Conservation (phyloP, 2,113 vertebrate species). For the Eulemur rufifrons region DNA sequence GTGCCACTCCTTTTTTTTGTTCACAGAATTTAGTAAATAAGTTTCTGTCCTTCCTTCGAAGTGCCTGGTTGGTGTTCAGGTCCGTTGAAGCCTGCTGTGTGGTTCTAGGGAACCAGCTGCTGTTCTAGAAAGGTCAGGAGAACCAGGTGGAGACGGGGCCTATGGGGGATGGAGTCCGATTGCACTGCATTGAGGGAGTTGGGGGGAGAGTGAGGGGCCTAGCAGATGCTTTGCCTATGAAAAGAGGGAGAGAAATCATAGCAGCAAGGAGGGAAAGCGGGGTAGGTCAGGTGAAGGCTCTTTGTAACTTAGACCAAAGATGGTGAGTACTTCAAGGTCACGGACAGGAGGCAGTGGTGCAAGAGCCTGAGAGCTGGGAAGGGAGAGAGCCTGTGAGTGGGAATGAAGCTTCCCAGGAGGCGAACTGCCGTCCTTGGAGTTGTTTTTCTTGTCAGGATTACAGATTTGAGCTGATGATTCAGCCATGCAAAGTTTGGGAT, state of each 20-base stretch:
- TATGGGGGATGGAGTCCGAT: neutral
- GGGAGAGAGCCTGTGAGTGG: neutral
- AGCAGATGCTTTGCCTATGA: neutral
- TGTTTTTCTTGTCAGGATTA: neutral
- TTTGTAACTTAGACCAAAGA: neutral
- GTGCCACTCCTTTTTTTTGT: no score
- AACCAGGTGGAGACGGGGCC: accelerated
- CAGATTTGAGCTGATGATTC: neutral
- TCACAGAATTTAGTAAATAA: neutral
- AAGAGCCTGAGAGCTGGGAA: neutral
- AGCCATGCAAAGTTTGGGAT: neutral
- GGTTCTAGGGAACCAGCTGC: accelerated
- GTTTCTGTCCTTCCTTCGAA: neutral
- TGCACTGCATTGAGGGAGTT: neutral
- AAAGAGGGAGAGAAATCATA: neutral
- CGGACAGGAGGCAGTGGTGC: no score
- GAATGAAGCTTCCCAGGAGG: neutral
- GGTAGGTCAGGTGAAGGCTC: neutral
- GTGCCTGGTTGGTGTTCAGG: neutral
- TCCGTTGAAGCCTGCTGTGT: neutral
- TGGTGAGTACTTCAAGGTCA: neutral
- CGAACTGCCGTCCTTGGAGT: neutral
- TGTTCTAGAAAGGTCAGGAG: neutral
- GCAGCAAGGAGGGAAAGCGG: neutral
- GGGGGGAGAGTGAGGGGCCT: neutral